These are phyloP conservation scores for Oscheius sp. DNA, from an alignment of 2,888 invertebrate genomes.

Conservation along the genomic window DNA sequence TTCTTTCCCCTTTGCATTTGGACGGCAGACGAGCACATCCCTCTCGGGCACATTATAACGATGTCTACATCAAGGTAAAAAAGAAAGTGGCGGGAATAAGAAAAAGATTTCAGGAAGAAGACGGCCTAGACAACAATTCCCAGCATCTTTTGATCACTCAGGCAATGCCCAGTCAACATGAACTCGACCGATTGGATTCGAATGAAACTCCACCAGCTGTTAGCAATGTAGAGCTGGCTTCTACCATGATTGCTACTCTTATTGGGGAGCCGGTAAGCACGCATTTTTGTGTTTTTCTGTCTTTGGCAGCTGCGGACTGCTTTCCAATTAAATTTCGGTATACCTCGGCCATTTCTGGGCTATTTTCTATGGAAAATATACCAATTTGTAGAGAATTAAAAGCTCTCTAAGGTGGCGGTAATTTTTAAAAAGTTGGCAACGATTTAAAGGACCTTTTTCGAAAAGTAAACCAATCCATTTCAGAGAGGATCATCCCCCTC, in stretches of 20 bases:
- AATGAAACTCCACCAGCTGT: conserved; percentile 68
- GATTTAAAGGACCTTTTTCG: too few relatives aligned
- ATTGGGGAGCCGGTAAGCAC: conserved; percentile 54
- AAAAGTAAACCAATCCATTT: too few relatives aligned
- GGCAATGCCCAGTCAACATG: conserved; percentile 40
- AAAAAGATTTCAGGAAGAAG: conserved; percentile 8
- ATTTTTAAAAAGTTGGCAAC: too few relatives aligned
- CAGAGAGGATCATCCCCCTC: conserved; percentile 42
- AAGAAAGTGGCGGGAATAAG: too few relatives aligned
- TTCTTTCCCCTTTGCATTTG: conserved; percentile 66
- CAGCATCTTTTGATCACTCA: conserved; percentile 44
- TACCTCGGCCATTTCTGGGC: too few relatives aligned
- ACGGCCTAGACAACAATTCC: conserved; percentile 11
- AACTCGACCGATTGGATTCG: conserved; percentile 62
- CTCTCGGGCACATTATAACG: conserved; percentile 30
- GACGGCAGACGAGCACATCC: conserved; percentile 43
- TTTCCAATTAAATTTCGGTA: too few relatives aligned
- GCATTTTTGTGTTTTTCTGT: background rate
- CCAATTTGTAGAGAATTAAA: too few relatives aligned
- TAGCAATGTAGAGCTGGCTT: conserved; percentile 65
- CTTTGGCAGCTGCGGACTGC: too few relatives aligned
- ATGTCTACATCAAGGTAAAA: conserved; percentile 52
- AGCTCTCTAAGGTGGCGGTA: too few relatives aligned
- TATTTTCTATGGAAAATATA: too few relatives aligned
- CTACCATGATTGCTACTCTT: conserved; percentile 64